phyloP scores from a whole-genome alignment of 2,888 invertebrate species.

The Quadroppia sp. region DNA sequence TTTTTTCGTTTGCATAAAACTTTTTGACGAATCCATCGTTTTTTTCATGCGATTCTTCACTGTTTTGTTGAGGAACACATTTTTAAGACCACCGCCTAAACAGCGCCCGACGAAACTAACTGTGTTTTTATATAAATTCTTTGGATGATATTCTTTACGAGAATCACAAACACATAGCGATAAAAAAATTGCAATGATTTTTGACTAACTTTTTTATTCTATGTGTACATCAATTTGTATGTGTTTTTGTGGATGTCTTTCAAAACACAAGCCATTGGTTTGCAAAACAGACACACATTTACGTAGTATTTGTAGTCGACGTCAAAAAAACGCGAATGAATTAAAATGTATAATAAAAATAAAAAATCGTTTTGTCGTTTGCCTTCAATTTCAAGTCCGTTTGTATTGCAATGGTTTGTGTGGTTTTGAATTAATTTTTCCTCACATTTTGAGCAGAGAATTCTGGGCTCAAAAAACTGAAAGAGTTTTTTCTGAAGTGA shows the following conservation, averaged over 20 bases:
- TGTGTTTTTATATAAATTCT: too few species aligned
- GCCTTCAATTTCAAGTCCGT: not conserved
- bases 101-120: too few species aligned
- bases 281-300: not conserved
- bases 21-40: not conserved
- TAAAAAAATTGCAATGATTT: not conserved
- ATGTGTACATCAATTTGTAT: too few species aligned
- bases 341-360: too few species aligned
- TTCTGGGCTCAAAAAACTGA: too few species aligned
- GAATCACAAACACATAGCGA: not conserved
- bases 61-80: not conserved
- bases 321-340: too few species aligned
- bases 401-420: not conserved
- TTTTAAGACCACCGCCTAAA: too few species aligned
- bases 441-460: too few species aligned
- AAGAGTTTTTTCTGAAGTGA: too few species aligned
- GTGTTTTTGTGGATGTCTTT: too few species aligned
- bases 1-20: conserved; percentile 11
- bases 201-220: not conserved
- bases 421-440: too few species aligned
- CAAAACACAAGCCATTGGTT: not conserved
- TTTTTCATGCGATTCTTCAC: not conserved
- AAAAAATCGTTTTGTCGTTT: too few species aligned
- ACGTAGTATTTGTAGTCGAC: not conserved
- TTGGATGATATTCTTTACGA: not conserved